Percentiles rank a stretch among this genome's conserved stretches.
phyloP scores from a whole-genome alignment of 2,888 invertebrate genomes.

The Megalurothrips usitatus region DNA sequence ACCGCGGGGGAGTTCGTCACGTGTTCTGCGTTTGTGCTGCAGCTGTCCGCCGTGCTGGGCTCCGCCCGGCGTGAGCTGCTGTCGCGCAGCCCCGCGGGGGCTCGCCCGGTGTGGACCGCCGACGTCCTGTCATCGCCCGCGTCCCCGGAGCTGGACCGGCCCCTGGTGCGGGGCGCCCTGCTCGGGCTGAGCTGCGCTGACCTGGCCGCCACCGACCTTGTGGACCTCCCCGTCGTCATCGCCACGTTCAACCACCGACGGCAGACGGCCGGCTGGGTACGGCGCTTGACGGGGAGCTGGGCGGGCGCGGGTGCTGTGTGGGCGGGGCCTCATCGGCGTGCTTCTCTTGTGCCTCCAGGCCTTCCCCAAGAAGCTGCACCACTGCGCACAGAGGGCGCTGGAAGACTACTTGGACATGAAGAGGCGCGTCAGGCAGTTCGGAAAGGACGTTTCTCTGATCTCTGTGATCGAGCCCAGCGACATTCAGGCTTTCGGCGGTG shows the following conservation, averaged over 20 bases:
- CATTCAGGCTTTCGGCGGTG: conserved; percentile 34
- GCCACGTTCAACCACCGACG: neutral
- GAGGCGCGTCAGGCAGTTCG: neutral
- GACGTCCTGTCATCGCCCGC: conserved; percentile 28
- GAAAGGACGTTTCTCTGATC: neutral
- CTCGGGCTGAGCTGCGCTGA: conserved; percentile 34
- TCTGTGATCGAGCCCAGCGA: conserved; percentile 33
- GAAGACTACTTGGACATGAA: conserved; percentile 32
- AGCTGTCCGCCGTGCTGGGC: conserved; percentile 33
- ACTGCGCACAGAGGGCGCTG: conserved; percentile 32
- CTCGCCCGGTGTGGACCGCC: conserved; percentile 25
- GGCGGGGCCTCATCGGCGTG: neutral
- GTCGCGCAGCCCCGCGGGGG: neutral
- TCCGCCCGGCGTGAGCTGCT: neutral
- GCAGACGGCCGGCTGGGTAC: too few species aligned
- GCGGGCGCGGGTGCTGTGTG: too few species aligned
- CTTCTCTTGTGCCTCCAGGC: conserved; percentile 12
- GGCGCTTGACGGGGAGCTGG: too few species aligned
- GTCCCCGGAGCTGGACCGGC: neutral
- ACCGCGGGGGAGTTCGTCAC: neutral
- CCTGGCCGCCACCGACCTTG: conserved; percentile 31
- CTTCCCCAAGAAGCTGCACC: conserved; percentile 36
- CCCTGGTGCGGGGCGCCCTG: conserved; percentile 28
- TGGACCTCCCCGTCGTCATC: conserved; percentile 5
- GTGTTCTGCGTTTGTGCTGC: neutral